Percentiles rank a stretch among this genome's conserved stretches.
Conservation (phyloP, 2,113 vertebrate species). For the human region GRCh38 chr6:87789501-87790000, state of each 20-base stretch:
- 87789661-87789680: constrained; percentile 26
- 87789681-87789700: constrained; percentile 48
- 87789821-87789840: neutral
- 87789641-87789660: constrained; percentile 35
- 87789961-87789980: constrained; percentile 31
- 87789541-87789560: neutral
- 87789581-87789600: neutral
- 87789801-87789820: neutral
- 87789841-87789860: neutral
- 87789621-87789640: constrained; percentile 5
- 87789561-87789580: neutral
- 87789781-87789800: neutral
- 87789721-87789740: constrained; percentile 24
- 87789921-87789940: neutral
- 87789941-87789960: constrained; percentile 8
- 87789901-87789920: neutral
- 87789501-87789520: neutral
- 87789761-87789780: neutral
- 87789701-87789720: neutral
- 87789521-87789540: neutral
- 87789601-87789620: neutral
- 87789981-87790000: neutral
- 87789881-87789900: neutral
- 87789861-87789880: neutral
- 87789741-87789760: neutral